phyloP scores from a whole-genome alignment of 2,113 vertebrate genomes.

The Odontophorus gujanensis region DNA sequence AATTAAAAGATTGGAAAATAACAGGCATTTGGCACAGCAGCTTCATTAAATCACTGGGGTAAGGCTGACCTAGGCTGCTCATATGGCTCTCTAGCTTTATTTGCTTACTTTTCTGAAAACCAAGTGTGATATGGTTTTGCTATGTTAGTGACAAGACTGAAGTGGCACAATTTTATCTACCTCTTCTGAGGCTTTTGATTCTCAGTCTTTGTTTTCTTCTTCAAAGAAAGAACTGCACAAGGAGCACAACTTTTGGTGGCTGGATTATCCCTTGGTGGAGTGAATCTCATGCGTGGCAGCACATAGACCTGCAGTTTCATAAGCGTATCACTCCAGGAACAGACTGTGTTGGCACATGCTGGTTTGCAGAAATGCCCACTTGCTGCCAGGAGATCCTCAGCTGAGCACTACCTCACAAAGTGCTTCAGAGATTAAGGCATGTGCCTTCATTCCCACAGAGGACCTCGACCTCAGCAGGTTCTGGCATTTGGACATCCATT shows the following conservation, averaged over 20 bases:
- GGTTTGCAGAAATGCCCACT: not conserved
- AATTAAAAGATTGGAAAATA: not conserved
- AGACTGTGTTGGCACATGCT: not conserved
- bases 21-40: not conserved
- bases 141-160: not conserved
- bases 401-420: not conserved
- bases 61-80: not conserved
- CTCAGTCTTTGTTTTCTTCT: not conserved
- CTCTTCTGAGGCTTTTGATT: not conserved
- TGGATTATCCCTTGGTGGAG: not conserved
- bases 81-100: not conserved
- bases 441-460: accelerated
- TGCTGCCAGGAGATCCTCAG: not conserved
- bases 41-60: not conserved
- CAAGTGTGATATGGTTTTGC: not conserved
- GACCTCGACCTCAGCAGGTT: not conserved
- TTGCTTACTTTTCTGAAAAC: not conserved
- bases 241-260: not conserved
- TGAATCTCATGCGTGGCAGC: not conserved
- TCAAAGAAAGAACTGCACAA: not conserved
- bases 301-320: not conserved
- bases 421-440: not conserved
- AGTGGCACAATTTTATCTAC: not conserved
- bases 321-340: not conserved
- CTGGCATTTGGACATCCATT: not conserved